phyloP scores from a whole-genome alignment of 2,113 vertebrate species.

The Ctenomys sociabilis region DNA sequence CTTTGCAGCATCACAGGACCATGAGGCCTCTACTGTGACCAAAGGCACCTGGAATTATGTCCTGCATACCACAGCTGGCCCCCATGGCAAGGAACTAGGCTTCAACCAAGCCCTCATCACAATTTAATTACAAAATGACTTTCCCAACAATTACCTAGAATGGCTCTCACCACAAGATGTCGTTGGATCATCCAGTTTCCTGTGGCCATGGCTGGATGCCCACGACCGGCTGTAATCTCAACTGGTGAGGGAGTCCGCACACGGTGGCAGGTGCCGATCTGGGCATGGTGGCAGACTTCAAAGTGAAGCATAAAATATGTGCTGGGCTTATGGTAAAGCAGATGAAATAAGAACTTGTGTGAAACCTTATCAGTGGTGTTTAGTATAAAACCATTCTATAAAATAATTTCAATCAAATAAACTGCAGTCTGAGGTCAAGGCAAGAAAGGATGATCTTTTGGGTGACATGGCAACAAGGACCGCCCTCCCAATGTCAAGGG shows the following conservation, averaged over 20 bases:
- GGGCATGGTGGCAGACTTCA: background rate
- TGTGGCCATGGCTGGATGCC: background rate
- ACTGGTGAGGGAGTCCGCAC: background rate
- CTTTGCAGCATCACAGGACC: background rate
- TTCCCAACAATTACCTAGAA: background rate
- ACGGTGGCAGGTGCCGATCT: too few relatives aligned
- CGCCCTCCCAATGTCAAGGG: accelerated
- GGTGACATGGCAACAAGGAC: background rate
- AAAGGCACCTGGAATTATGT: background rate
- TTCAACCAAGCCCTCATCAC: background rate
- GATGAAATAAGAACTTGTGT: background rate
- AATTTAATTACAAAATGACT: background rate
- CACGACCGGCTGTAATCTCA: background rate
- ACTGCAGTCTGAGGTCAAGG: background rate
- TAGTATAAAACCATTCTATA: background rate
- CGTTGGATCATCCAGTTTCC: background rate
- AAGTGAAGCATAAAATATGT: background rate
- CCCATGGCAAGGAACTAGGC: background rate
- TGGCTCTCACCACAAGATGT: background rate
- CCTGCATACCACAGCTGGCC: background rate
- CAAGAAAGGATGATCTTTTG: background rate
- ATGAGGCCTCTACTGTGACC: background rate
- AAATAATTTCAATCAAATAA: conserved; percentile 28
- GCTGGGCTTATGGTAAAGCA: background rate
- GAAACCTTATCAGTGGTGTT: background rate